phyloP scores from a whole-genome alignment of 2,888 invertebrate genomes.

The Dicranocentrus wangi region DNA sequence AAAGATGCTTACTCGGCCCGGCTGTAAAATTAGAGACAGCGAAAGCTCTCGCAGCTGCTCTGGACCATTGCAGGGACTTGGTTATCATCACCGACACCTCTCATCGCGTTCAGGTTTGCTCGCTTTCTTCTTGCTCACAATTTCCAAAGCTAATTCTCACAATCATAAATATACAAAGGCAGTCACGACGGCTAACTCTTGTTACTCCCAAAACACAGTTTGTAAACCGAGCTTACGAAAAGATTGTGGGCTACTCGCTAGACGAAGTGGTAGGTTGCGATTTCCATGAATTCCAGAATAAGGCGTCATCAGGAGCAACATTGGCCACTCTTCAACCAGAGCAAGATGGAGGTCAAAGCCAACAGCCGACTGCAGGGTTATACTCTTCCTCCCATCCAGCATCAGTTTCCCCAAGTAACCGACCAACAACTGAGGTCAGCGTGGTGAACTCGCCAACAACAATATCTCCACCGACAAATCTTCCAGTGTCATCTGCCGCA shows the following conservation, averaged over 20 bases:
- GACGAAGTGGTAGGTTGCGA: conserved; percentile 80
- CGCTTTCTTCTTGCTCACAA: not conserved
- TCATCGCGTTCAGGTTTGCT: conserved; percentile 84
- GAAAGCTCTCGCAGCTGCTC: conserved; percentile 87
- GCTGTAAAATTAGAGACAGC: conserved; percentile 86
- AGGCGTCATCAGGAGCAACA: conserved; percentile 74
- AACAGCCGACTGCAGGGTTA: conserved; percentile 30
- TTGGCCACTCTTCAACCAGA: conserved; percentile 63
- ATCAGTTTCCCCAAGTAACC: not conserved
- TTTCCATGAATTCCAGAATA: conserved; percentile 78
- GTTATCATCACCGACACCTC: conserved; percentile 90
- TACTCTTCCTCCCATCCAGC: conserved; percentile 37
- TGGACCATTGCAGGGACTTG: conserved; percentile 89
- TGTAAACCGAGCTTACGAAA: conserved; percentile 90
- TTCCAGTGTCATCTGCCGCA: conserved; percentile 51
- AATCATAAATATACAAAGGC: not conserved
- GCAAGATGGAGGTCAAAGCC: conserved; percentile 13
- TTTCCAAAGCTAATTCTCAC: too few species aligned
- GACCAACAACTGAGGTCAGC: not conserved
- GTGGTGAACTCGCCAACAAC: conserved; percentile 43
- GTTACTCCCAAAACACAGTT: too few species aligned
- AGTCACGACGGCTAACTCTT: too few species aligned
- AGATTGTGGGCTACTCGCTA: conserved; percentile 83
- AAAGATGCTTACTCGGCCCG: conserved; percentile 84
- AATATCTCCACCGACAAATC: conserved; percentile 54